Base-by-base conservation (phyloP, 2,797 vertebrate species). In the Clamator glandarius region DNA sequence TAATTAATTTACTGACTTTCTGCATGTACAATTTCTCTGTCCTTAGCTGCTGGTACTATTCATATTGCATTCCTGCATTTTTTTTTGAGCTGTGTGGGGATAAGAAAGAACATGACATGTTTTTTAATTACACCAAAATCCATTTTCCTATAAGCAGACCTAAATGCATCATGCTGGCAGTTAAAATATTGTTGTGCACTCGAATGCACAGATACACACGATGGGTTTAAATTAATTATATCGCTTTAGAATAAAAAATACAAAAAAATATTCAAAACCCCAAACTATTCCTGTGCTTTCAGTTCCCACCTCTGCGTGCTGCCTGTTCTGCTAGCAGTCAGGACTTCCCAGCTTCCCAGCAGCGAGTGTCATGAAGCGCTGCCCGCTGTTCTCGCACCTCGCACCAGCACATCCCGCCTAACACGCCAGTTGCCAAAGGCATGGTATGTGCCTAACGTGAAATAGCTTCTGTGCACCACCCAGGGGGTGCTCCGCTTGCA, bases 331-430 rank as follows among this genome's bases (percentile, higher is more conserved):
- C 64, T 70, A 88, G 63, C 85, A 81, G 46, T 68, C 63, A 88
- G 92, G 95, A 79, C 82, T 93, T 94, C 82, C 76, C 64, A 92
- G 77, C 41, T 74, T 87, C 81, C 63, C 85, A 86, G 80, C 67
- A 95, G 80, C 77, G 89, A 94, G 57, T 76, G 83, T 63, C 85
- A 90, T 35, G 92, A 94, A 6, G 39, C n/a, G 87, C 79, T 92
- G 93, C 93, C 87, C 8, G 8, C 91, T 94, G 92, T 91, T 95
- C 89, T 93, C 91, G 83, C 87, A 94, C 79, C 85, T 76, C 91
- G 77, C 79, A 93, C 69, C 91, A 79, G 79, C 67, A 79, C n/a
- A 88, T 23, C 64, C 35, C 1, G 14, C 89, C 77, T 61, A 90
- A 82, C 83, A 54, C 46, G 85, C 77, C 91, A 70, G 50, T 76